Conservation (phyloP, 1,140 invertebrate species). For the Drosophila dunni region DNA sequence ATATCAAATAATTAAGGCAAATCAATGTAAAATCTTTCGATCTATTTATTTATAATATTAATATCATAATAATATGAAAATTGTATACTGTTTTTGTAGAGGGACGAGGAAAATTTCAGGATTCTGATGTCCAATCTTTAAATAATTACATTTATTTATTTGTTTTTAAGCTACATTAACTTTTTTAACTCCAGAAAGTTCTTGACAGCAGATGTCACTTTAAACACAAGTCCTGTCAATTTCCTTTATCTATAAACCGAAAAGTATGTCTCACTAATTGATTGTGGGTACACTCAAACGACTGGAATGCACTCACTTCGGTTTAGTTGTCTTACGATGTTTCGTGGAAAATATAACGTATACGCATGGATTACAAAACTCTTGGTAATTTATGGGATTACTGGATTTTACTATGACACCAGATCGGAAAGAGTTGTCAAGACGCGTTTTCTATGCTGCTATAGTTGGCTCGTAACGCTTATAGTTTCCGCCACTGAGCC, state of each 20-base stretch:
- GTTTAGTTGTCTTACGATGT: conserved; percentile 15
- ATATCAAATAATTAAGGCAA: too few relatives aligned
- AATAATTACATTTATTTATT: too few relatives aligned
- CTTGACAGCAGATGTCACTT: too few relatives aligned
- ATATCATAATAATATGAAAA: too few relatives aligned
- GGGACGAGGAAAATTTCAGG: too few relatives aligned
- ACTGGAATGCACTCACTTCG: not conserved
- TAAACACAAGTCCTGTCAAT: not conserved
- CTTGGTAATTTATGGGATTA: not conserved
- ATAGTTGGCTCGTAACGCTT: not conserved
- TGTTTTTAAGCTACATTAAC: too few relatives aligned
- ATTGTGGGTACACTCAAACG: not conserved
- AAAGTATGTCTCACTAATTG: not conserved
- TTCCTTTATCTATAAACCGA: not conserved
- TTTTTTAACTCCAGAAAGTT: too few relatives aligned
- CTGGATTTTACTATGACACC: conserved; percentile 6
- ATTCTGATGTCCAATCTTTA: too few relatives aligned
- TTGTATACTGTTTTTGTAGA: too few relatives aligned
- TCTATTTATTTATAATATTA: too few relatives aligned
- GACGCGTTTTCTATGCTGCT: not conserved
- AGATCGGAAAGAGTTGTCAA: not conserved
- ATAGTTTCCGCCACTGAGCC: not conserved
- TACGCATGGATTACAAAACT: conserved; percentile 5
- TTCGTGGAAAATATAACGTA: not conserved
- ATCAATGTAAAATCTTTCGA: too few relatives aligned